Conservation (phyloP, 2,888 invertebrate genomes). For the Agrochola lota region DNA sequence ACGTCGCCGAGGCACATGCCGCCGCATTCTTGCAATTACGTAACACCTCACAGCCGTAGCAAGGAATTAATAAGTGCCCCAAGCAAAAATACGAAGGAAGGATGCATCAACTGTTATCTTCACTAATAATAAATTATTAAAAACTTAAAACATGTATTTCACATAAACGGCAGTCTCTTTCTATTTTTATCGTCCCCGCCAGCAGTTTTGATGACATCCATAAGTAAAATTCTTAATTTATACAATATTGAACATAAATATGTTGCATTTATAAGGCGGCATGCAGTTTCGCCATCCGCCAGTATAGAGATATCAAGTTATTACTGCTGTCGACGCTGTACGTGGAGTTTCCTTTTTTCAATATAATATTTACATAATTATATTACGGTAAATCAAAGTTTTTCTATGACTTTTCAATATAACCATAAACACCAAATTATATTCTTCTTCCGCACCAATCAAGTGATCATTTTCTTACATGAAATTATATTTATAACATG, state of each 20-base stretch:
- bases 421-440: conserved; percentile 32
- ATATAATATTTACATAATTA: conserved; percentile 7
- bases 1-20: conserved; percentile 74
- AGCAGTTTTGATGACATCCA: conserved; percentile 19
- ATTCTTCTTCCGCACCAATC: conserved; percentile 53
- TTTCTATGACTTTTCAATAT: conserved; percentile 23
- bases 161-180: background rate
- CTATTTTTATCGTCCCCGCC: background rate
- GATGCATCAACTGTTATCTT: conserved; percentile 47
- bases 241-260: conserved; percentile 14
- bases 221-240: conserved; percentile 25
- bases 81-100: conserved; percentile 49
- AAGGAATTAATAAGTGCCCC: conserved; percentile 64
- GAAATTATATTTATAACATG: conserved; percentile 61
- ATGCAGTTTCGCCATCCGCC: conserved; percentile 12
- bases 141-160: conserved; percentile 11
- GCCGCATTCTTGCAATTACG: conserved; percentile 82
- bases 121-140: conserved; percentile 44
- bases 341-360: conserved; percentile 13
- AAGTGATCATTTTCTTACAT: conserved; percentile 63
- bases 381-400: conserved; percentile 19
- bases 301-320: conserved; percentile 25
- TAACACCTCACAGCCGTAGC: conserved; percentile 74
- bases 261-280: conserved; percentile 17
- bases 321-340: conserved; percentile 15